These are phyloP conservation scores for Artibeus lituratus DNA, from an alignment of 2,797 vertebrate genomes.

Conservation along the genomic window DNA sequence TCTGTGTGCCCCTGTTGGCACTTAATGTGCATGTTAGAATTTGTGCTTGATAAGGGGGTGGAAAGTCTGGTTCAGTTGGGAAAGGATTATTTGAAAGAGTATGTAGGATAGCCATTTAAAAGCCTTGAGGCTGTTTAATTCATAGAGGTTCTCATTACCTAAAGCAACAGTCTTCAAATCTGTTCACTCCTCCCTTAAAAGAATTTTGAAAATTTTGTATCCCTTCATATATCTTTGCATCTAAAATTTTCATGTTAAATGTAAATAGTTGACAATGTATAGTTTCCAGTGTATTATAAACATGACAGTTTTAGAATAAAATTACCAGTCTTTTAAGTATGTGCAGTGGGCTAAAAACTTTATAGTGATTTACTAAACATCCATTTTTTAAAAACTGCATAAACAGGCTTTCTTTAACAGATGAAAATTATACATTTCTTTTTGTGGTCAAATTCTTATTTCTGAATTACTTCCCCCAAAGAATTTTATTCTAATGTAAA, in stretches of 20 bases:
- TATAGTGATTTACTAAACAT: neutral
- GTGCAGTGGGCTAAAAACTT: neutral
- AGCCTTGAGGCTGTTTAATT: neutral
- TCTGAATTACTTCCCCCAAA: neutral
- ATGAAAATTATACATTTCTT: neutral
- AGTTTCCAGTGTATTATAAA: constrained; percentile 4
- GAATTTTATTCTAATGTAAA: neutral
- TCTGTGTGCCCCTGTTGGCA: neutral
- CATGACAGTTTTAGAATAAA: constrained; percentile 2
- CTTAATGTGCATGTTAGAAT: neutral
- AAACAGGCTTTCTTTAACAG: neutral
- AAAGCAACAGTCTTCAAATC: neutral
- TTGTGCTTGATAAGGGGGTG: neutral
- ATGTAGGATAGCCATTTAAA: neutral
- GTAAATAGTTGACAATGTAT: neutral
- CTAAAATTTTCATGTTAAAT: neutral
- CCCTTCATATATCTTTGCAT: neutral
- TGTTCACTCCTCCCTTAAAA: neutral
- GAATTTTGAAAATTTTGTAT: neutral
- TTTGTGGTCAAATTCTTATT: neutral
- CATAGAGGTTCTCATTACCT: neutral
- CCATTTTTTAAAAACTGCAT: neutral
- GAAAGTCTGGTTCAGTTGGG: neutral
- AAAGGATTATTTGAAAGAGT: neutral
- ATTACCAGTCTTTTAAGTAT: neutral